Base-by-base conservation (phyloP, 2,113 vertebrate species). In the Cyphomyrus plagiostoma region DNA sequence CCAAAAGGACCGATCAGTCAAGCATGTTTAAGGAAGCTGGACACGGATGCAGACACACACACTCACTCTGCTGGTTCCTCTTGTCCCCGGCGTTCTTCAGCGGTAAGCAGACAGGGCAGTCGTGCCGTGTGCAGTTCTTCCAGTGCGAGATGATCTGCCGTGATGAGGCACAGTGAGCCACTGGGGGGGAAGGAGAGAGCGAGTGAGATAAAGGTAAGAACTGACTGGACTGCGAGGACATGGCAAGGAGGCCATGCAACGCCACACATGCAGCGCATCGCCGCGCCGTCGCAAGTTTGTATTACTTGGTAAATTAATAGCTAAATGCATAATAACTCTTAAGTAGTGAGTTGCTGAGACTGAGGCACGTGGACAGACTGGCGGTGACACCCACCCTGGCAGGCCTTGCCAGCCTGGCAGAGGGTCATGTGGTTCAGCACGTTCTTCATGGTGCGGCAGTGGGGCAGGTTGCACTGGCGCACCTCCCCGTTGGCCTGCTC, bases 141-240 rank as follows among this genome's bases (percentile, higher is more conserved):
- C 98, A 99, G 95, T 99, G 98, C 10, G 98, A 99, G 95, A 99
- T 99, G 95, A 99, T 99, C 97, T 99, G 98, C 95, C 98, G 96
- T 93, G 98, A 99, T 93, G 98, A 99, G 8, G 98, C 98, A 83
- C 98, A 99, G 92, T 99, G 98, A 86, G 98, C 98, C 95, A 99
- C 98, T 99, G 92, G 91, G 92, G 82, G 53, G 74, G 5, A 35
- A 66, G 82, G 58, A n/a, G 39, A 89, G 9, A 42, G 2, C 19
- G 58, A 89, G 5, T 66, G 2, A 90, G 84, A 2, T 84, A 35
- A 21, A 56, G 66, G 96, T 95, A 96, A 88, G 89, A 89, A 82
- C 6, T 82, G 91, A 92, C 62, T 10, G 77, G 45, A 89, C 17
- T 80, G 74, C 30, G 35, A 3, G 26, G 74, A 52, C 49, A 15